Base-by-base conservation (phyloP, 2,797 vertebrate species). In the Eurystomus glaucurus region DNA sequence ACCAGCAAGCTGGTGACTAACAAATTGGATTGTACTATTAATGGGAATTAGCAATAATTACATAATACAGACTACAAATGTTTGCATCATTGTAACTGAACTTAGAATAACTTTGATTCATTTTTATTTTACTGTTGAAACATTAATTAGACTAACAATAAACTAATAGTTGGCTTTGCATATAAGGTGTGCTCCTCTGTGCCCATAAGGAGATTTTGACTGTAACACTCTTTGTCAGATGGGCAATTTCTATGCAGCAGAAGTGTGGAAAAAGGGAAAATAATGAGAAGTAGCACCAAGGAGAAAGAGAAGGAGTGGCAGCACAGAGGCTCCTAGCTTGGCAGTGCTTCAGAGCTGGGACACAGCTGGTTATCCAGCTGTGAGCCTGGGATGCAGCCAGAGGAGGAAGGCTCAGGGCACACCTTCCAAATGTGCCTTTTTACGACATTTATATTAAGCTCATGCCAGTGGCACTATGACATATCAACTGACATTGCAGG, bases 281-380 rank as follows among this genome's bases (percentile, higher is more conserved):
- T 93, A 82, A 96, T 74, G 75, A 52, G 70, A 95, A 93, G 43
- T 18, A 93, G 25, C 45, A 78, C 71, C 35, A 92, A 85, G 70
- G 88, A 94, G 80, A 89, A 89, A 79, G 84, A 92, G 48, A 31
- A 83, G 70, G 64, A 80, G 82, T 70, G 84, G 84, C 71, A 92
- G 75, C 28, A 65, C 71, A 88, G 57, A 95, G 55, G 52, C 41
- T 91, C 87, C 55, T 41, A 57, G 33, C 68, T 88, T 93, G 94
- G 93, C 94, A 94, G 52, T 0, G 0, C 28, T 92, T 92, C 77
- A 79, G 86, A 89, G 75, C 58, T 17, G 68, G 52, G 86, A 85
- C 77, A 81, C 96, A 97, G 94, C 88, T 96, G 96, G 64, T 88
- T 94, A 80, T 94, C 91, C 95, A 95, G 96, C 95, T 95, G 92